Evolutionary conservation across 2,888 invertebrate genomes (phyloP), one percentile per base, ranked within the genome.

Genomic region (Stenodema calcarata): DNA sequence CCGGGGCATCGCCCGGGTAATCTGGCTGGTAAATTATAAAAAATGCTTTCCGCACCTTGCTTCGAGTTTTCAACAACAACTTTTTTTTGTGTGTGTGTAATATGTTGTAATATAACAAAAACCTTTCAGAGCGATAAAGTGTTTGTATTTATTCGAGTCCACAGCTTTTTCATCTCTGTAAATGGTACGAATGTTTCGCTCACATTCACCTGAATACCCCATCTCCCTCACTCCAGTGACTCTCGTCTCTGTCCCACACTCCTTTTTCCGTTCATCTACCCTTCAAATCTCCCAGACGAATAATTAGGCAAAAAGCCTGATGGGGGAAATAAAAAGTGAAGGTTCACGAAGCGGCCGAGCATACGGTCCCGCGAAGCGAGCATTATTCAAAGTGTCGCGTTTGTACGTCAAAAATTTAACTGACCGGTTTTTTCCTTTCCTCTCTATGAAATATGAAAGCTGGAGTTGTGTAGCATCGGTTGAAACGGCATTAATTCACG

Each of bases 341-440:
- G 28, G 12, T n/a, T 12, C 28, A 4, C 70, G 28, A 16, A 70
- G 70, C n/a, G 28, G 28, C 30, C 16, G 70, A 70, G 70, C 23
- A 23, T 70, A 70, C 70, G 28, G 70, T 70, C 28, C 54, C 28
- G 35, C 28, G 70, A 28, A 70, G 70, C 14, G 70, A 70, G 70
- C 70, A 70, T 70, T 70, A 70, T 70, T 70, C 70, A 70, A 70
- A 70, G 27, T 70, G 70, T 70, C 70, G 70, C 70, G 70, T 70
- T 70, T n/a, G 69, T 70, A 70, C 70, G 70, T 70, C 70, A 70
- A 70, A n/a, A 70, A 70, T 70, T 70, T 70, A 70, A 70, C 28
- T 70, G 70, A 35, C 14, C 30, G 70, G 69, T 12, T 70, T 70
- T 27, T 54, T 54, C 18, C n/a, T 16, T 54, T 54, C 7, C 54